Evolutionary conservation across 2,797 vertebrate species (phyloP).

Genomic region (Anas flavirostris): DNA sequence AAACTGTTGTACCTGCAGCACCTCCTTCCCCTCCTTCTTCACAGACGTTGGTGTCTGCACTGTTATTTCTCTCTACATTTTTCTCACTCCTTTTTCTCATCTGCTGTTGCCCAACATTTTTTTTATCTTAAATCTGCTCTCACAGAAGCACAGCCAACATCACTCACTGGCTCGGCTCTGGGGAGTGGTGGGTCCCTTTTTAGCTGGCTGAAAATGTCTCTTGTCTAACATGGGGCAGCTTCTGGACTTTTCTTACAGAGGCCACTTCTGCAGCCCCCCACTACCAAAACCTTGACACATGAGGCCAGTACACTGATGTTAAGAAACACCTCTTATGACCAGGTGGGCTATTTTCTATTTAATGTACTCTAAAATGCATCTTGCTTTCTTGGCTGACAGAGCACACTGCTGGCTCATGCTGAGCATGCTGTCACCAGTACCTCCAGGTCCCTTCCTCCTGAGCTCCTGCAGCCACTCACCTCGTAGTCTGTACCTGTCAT

Average conservation of each 20-base stretch:
- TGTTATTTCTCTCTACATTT: background rate
- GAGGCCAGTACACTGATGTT: background rate
- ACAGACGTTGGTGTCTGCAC: background rate
- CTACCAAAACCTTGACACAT: background rate
- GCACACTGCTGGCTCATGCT: background rate
- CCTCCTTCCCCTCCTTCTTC: background rate
- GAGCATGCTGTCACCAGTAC: background rate
- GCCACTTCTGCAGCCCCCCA: background rate
- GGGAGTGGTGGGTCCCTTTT: no score
- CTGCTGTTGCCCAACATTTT: background rate
- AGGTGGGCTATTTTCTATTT: background rate
- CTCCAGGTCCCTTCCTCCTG: background rate
- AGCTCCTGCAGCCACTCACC: background rate
- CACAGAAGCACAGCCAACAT: no score
- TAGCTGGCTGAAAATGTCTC: background rate
- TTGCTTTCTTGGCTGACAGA: background rate
- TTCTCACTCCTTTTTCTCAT: background rate
- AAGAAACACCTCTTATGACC: background rate
- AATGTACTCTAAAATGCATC: background rate
- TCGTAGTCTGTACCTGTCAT: background rate
- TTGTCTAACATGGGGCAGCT: background rate
- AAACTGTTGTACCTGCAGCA: background rate
- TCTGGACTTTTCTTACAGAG: background rate
- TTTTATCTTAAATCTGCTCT: background rate
- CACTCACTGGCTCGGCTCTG: no score